phyloP scores from a whole-genome alignment of 2,888 invertebrate species.

The Drosophila fulvimacula region DNA sequence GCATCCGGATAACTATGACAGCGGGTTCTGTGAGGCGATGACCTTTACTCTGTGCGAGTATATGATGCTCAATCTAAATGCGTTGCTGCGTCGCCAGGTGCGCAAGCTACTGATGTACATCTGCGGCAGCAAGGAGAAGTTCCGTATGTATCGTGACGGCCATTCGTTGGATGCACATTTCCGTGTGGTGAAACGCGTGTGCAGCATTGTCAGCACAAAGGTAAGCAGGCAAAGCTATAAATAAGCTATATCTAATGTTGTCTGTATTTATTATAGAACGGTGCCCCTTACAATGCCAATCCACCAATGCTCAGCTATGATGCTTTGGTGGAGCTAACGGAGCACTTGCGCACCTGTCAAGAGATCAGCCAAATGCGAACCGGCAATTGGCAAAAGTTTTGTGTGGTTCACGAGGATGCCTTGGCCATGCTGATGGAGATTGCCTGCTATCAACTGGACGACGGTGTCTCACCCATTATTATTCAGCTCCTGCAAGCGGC shows the following conservation, averaged over 20 bases:
- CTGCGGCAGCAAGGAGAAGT: conserved; percentile 97
- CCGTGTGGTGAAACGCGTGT: conserved; percentile 87
- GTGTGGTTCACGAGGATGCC: conserved; percentile 89
- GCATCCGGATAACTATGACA: conserved; percentile 85
- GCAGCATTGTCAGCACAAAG: conserved; percentile 82
- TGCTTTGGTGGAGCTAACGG: conserved; percentile 96
- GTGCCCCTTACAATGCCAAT: conserved; percentile 74
- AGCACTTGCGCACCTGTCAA: conserved; percentile 96
- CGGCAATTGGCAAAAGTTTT: conserved; percentile 97
- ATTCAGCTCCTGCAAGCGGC: conserved; percentile 96
- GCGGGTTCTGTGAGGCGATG: conserved; percentile 89
- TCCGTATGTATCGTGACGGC: conserved; percentile 96
- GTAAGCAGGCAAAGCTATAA: conserved; percentile 47
- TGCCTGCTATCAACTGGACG: conserved; percentile 92
- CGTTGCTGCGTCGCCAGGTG: conserved; percentile 92
- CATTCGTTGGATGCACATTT: conserved; percentile 96
- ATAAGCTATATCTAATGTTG: neutral
- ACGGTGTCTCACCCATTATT: conserved; percentile 95
- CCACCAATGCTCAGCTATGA: conserved; percentile 91
- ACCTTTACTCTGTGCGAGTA: conserved; percentile 93
- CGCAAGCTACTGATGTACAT: conserved; percentile 96
- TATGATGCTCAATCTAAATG: conserved; percentile 94
- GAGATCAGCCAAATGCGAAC: conserved; percentile 96
- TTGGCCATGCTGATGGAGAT: conserved; percentile 93
- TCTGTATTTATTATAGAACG: conserved; percentile 39